These are phyloP conservation scores for Ambastaia sidthimunki DNA, from an alignment of 2,797 vertebrate species.

Conservation along the genomic window DNA sequence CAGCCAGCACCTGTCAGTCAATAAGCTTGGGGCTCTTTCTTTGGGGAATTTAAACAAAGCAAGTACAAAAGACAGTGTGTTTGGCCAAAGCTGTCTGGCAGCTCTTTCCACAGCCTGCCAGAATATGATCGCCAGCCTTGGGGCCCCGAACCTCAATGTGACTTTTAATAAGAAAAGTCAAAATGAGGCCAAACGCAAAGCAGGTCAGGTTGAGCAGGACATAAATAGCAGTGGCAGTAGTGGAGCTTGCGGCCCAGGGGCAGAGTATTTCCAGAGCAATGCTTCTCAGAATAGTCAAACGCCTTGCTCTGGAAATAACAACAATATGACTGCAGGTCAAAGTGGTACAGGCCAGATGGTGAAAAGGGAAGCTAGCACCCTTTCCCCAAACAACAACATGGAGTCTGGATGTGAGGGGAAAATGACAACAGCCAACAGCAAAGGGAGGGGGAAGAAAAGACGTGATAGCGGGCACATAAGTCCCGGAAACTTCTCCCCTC, in stretches of 20 bases:
- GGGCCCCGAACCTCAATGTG: slow-evolving; percentile 93
- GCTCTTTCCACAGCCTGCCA: slow-evolving; percentile 98
- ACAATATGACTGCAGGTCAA: slow-evolving; percentile 81
- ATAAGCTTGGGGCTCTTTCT: slow-evolving; percentile 92
- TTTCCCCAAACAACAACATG: slow-evolving; percentile 92
- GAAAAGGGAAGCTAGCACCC: slow-evolving; percentile 89
- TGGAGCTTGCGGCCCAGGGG: slow-evolving; percentile 80
- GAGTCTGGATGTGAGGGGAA: slow-evolving; percentile 92
- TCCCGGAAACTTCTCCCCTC: slow-evolving; percentile 89
- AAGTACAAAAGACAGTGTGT: slow-evolving; percentile 95
- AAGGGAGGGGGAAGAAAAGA: slow-evolving; percentile 97
- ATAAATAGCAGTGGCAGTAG: slow-evolving; percentile 82
- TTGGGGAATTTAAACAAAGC: slow-evolving; percentile 95
- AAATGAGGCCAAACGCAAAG: slow-evolving; percentile 89
- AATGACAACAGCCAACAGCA: slow-evolving; percentile 85
- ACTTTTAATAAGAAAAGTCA: slow-evolving; percentile 99
- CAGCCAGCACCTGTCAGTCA: slow-evolving; percentile 85
- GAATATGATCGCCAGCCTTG: slow-evolving; percentile 99
- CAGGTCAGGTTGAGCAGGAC: slow-evolving; percentile 94
- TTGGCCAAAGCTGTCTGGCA: slow-evolving; percentile 97
- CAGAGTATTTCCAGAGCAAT: slow-evolving; percentile 83
- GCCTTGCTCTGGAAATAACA: slow-evolving; percentile 80
- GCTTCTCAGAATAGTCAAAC: slow-evolving; percentile 85
- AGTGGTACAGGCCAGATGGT: slow-evolving; percentile 78
- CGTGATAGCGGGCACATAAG: slow-evolving; percentile 98